These are phyloP conservation scores for Pseudorectes ferrugineus DNA, from an alignment of 2,113 vertebrate genomes.

Conservation along the genomic window DNA sequence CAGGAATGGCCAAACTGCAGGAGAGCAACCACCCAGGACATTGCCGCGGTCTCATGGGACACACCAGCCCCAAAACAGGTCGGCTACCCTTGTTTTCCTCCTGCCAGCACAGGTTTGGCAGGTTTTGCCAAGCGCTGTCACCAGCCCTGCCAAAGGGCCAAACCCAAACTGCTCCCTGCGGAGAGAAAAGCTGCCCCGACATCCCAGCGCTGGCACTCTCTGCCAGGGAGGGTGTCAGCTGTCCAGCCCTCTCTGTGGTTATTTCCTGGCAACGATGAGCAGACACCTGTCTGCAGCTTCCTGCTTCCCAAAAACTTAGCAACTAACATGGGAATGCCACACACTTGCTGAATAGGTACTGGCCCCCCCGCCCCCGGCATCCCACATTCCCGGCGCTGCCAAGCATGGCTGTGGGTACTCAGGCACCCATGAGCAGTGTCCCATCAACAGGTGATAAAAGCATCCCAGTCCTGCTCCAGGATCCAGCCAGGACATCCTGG, in stretches of 20 bases:
- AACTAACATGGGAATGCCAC: fast-evolving
- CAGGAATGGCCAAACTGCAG: background rate
- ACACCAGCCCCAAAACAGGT: background rate
- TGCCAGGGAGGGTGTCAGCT: background rate
- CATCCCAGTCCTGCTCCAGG: background rate
- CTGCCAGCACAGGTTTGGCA: conserved; percentile 19
- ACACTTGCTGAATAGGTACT: fast-evolving
- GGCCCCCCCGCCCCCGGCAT: fast-evolving
- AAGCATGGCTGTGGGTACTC: fast-evolving
- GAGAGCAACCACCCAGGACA: background rate
- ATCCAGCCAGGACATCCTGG: background rate
- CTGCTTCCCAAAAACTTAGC: background rate
- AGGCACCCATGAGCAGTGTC: background rate
- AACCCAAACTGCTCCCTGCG: background rate
- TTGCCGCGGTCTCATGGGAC: background rate
- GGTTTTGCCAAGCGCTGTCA: background rate
- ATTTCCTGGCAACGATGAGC: background rate
- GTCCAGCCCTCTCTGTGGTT: background rate
- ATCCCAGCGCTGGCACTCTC: background rate
- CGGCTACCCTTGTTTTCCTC: background rate
- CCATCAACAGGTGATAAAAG: background rate
- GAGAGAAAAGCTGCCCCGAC: background rate
- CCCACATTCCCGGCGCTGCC: fast-evolving
- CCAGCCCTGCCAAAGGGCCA: background rate
- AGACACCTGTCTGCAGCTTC: background rate